A percentile compares a stretch with the other conserved stretches of the same genome.
These are phyloP conservation scores for Crotalus viridis DNA, from an alignment of 2,113 vertebrate genomes.

Conservation along the genomic window DNA sequence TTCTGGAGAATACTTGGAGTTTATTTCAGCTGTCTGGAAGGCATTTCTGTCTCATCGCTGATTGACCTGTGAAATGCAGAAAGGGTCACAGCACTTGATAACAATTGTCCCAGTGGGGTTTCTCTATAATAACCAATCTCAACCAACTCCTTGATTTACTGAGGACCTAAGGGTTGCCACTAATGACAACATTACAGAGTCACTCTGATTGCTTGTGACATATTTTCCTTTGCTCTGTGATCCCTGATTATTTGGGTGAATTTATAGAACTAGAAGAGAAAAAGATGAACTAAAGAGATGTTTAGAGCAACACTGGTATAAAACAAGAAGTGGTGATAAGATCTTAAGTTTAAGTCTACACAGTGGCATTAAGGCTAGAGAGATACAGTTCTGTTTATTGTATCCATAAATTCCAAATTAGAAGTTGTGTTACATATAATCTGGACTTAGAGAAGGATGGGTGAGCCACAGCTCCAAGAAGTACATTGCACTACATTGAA, in stretches of 20 bases:
- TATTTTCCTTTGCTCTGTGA: not conserved
- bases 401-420: not conserved
- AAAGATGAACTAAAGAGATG: not conserved
- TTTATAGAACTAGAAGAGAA: not conserved
- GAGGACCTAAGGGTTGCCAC: not conserved
- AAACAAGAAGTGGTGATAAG: not conserved
- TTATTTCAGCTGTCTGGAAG: not conserved
- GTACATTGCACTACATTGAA: not conserved
- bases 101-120: not conserved
- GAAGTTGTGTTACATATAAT: not conserved
- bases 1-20: not conserved
- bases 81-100: not conserved
- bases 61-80: not conserved
- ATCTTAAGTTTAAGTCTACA: not conserved
- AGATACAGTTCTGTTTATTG: not conserved
- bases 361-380: not conserved
- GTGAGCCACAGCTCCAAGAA: not conserved
- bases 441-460: not conserved
- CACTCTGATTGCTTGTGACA: not conserved
- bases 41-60: not conserved
- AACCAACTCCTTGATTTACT: not conserved
- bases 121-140: not conserved
- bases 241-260: not conserved
- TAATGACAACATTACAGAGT: not conserved
- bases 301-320: not conserved